Evolutionary conservation across 23 tunicate species (phyloP), one percentile per base, ranked within the genome.

Genomic region (Trididemnum miniatum): DNA sequence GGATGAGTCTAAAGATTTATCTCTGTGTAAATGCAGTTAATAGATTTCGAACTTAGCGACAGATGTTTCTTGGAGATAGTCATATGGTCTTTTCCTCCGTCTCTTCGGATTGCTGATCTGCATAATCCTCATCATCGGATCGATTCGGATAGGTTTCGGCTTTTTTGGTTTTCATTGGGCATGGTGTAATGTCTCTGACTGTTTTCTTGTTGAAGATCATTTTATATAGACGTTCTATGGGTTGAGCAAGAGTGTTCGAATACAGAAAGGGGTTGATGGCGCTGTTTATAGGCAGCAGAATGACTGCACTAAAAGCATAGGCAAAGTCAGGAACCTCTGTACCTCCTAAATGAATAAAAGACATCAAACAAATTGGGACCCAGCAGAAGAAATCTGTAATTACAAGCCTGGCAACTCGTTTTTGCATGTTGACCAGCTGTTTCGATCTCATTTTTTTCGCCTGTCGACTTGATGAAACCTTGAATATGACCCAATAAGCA

Each of bases 281-380:
- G 69, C 96, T 90, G 86, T 90, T 90, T 29, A 90, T 90, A 1
- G 96, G 96, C 60, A 90, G 82, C 28, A 90, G 72, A 1, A 90
- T 75, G 32, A 90, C 86, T 0, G 96, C 96, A 26, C 86, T 85
- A 36, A 75, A 54, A 18, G 89, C 96, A 50, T 90, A 90, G 31
- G 88, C 80, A 20, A 20, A 35, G 40, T 65, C 88, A 26, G 89
- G 82, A 0, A 80, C 67, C 20, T 32, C 31, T 0, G 25, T 59
- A 28, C 89, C 89, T 22, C 83, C 79, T 18, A 89, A 66, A n/a
- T 85, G 88, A 2, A 90, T n/a, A 28, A 90, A 85, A 7, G 81
- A 39, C 78, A 90, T 80, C 33, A 90, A 20, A 34, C 96, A 90
- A 33, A 90, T 80, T 0, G 96, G 96, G 24, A 90, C 57, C 96